Percentiles rank a stretch among this genome's conserved stretches.
These are phyloP conservation scores for Wiebesia pumilae DNA, from an alignment of 1,140 invertebrate species.

Conservation along the genomic window DNA sequence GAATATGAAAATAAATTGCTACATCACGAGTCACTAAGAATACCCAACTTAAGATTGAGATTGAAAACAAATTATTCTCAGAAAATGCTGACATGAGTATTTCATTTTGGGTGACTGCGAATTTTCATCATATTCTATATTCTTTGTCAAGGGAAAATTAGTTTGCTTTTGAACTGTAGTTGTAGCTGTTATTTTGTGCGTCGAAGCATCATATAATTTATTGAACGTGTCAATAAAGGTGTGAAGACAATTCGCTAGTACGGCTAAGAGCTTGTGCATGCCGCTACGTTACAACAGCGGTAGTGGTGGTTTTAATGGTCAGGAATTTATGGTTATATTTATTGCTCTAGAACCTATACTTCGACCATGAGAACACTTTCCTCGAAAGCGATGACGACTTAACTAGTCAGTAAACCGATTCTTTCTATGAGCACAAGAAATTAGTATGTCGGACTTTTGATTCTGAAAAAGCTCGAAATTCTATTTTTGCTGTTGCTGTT, in stretches of 20 bases:
- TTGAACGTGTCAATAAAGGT: conserved; percentile 63
- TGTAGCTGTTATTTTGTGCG: neutral
- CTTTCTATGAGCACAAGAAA: conserved; percentile 62
- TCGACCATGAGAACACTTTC: conserved; percentile 55
- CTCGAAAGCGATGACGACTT: conserved; percentile 61
- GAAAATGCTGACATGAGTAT: neutral
- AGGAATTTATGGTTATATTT: conserved; percentile 66
- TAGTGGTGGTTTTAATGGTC: conserved; percentile 58
- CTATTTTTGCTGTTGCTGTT: neutral
- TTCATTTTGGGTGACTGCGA: conserved; percentile 31
- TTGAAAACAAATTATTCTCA: neutral
- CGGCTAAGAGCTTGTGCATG: conserved; percentile 1
- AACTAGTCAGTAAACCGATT: conserved; percentile 69
- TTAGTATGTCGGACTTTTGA: conserved; percentile 54
- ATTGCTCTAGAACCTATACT: conserved; percentile 53
- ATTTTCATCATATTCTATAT: conserved; percentile 13
- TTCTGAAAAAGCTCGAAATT: conserved; percentile 15
- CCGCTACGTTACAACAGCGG: conserved; percentile 24
- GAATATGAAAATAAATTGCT: neutral
- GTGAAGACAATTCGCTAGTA: conserved; percentile 45
- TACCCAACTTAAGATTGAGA: neutral
- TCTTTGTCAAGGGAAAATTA: neutral
- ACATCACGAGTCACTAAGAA: neutral
- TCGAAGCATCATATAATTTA: conserved; percentile 58
- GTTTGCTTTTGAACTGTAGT: conserved; percentile 37